A percentile compares a stretch with the other conserved stretches of the same genome.
Evolutionary conservation across 2,888 invertebrate genomes (phyloP).

Genomic region (Ypsolopha sequella): DNA sequence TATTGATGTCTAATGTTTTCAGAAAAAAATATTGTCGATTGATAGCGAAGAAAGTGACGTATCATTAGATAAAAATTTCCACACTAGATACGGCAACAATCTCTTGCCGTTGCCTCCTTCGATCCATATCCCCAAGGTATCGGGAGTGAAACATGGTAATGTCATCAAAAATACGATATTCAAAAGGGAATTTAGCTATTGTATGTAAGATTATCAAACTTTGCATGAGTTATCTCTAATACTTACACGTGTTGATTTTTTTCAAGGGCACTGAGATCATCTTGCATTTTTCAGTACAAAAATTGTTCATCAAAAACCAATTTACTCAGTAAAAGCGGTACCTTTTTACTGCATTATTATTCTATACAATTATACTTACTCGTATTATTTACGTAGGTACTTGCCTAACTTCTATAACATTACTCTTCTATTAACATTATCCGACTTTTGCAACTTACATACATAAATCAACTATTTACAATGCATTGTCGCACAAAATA

Average conservation of each 20-base stretch:
- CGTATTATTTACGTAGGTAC: too few relatives aligned
- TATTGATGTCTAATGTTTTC: conserved; percentile 22
- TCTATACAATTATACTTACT: too few relatives aligned
- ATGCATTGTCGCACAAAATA: too few relatives aligned
- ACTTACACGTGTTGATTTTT: conserved; percentile 4
- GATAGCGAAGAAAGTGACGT: conserved; percentile 6
- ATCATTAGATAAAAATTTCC: conserved; percentile 51
- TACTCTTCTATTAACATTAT: too few relatives aligned
- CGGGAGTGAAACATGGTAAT: conserved; percentile 29
- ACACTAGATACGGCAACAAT: conserved; percentile 62
- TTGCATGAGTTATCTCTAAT: conserved; percentile 6
- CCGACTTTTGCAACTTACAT: too few relatives aligned
- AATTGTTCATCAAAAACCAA: too few relatives aligned
- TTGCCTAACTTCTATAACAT: too few relatives aligned
- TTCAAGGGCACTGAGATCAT: not conserved
- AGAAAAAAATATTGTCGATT: conserved; percentile 21
- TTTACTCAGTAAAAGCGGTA: too few relatives aligned
- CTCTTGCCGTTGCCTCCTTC: conserved; percentile 57
- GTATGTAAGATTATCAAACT: not conserved
- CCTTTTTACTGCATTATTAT: too few relatives aligned
- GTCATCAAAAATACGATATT: not conserved
- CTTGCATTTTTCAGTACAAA: too few relatives aligned
- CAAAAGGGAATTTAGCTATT: not conserved
- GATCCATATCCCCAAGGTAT: conserved; percentile 59
- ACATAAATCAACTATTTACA: too few relatives aligned